A percentile compares a stretch with the other conserved stretches of the same genome.
phyloP scores from a whole-genome alignment of 2,888 invertebrate genomes.

The Apotomis capreana region DNA sequence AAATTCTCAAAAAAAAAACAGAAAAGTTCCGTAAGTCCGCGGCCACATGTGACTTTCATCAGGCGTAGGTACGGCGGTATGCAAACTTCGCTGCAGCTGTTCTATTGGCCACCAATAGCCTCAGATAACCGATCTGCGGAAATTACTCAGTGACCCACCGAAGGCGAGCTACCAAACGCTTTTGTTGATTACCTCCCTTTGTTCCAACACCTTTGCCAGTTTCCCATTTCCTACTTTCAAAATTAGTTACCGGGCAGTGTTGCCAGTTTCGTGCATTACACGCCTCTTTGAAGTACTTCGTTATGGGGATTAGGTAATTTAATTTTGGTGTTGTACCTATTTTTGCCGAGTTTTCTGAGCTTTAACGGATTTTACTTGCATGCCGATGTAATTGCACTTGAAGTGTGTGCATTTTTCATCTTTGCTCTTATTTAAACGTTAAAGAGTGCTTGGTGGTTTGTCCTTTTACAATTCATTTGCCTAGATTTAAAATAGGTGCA shows the following conservation, averaged over 20 bases:
- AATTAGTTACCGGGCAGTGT: constrained; percentile 26
- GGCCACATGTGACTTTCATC: too few relatives aligned
- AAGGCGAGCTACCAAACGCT: constrained; percentile 33
- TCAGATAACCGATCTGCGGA: constrained; percentile 7
- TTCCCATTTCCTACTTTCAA: constrained; percentile 35
- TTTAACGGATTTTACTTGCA: background rate
- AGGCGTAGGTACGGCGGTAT: background rate
- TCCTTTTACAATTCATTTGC: too few relatives aligned
- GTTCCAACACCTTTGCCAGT: constrained; percentile 40
- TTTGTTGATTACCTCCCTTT: constrained; percentile 46
- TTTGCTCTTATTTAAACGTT: too few relatives aligned
- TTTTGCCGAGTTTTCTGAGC: constrained; percentile 7
- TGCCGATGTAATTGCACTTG: background rate
- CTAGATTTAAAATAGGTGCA: too few relatives aligned
- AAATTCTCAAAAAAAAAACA: too few relatives aligned
- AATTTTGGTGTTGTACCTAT: background rate
- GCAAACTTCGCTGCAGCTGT: background rate
- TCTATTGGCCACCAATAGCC: background rate
- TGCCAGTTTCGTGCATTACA: constrained; percentile 7
- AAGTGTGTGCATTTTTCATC: too few relatives aligned
- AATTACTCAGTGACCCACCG: constrained; percentile 4
- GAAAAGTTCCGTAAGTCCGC: too few relatives aligned
- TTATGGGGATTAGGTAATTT: constrained; percentile 9
- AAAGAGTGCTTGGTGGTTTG: too few relatives aligned
- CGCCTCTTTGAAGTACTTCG: constrained; percentile 13